Base-by-base conservation (phyloP, 2,888 invertebrate genomes). In the Caenorhabditis wallacei region DNA sequence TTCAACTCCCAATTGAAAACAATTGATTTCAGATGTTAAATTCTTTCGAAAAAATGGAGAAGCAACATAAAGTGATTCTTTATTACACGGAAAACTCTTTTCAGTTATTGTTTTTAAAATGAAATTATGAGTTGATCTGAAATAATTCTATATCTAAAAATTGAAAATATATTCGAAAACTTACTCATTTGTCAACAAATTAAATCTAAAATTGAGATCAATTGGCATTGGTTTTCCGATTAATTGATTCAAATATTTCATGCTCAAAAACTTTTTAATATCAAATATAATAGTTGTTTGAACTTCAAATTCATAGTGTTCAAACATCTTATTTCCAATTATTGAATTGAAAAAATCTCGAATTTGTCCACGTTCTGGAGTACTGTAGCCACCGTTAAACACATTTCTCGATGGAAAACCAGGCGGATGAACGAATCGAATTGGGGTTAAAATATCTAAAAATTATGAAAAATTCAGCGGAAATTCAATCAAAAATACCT, bases 131-230 rank as follows among this genome's bases (percentile, higher is more conserved):
- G 48, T 51, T 5, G 40, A 35, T 59, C 70, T 71, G 59, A 48
- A 64, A 26, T n/a, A 46, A 22, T 18, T 30, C 16, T 5, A 26
- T 16, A 2, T 7, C n/a, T 37, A 37, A 10, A 10, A 35, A 5
- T 18, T 2, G 16, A 20, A 53, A 5, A 2, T 11, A 10, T 13
- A 11, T 10, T 16, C n/a, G 5, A 13, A 59, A 20, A 30, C 64
- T 46, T 8, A 76, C 75, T 37, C n/a, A 24, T 76, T 76, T 5
- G 48, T 68, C 57, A 76, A 43, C 13, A 76, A 13, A 18, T 76
- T 76, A 53, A 16, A 76, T 59, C 68, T 57, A 40, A 76, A 76
- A 40, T 56, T 56, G 18, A 76, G 56, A 16, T 76, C 64, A 3
- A 68, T 13, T 13, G 75, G 75, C 75, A 76, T 76, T 16, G 66